A percentile compares a stretch with the other conserved stretches of the same genome.
These are phyloP conservation scores for Anastrepha ludens DNA, from an alignment of 1,140 invertebrate species.

Conservation along the genomic window DNA sequence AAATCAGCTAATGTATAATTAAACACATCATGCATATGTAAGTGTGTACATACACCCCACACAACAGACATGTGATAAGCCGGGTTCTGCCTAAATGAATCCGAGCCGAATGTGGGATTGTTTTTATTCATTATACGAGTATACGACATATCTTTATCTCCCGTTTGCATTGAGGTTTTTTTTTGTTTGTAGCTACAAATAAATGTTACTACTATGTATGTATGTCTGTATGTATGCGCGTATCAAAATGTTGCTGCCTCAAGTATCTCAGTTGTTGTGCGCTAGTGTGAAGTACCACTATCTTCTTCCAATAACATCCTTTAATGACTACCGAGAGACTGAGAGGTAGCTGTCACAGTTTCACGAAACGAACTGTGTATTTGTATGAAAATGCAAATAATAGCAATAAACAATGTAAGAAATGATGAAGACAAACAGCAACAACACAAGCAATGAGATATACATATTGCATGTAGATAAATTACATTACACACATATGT, in stretches of 20 bases:
- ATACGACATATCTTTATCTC: too few species aligned
- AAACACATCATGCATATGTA: not conserved
- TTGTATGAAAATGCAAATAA: not conserved
- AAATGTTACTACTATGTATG: too few species aligned
- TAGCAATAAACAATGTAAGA: not conserved
- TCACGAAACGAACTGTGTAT: not conserved
- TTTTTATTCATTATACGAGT: not conserved
- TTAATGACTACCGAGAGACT: not conserved
- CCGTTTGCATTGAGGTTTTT: too few species aligned
- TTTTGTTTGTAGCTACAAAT: too few species aligned
- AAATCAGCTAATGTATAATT: not conserved
- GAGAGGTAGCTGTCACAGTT: not conserved
- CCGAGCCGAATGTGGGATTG: not conserved
- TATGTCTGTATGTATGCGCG: too few species aligned
- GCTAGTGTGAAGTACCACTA: not conserved
- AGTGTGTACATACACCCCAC: not conserved
- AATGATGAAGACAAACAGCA: not conserved
- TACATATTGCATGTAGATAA: not conserved
- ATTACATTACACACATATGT: not conserved
- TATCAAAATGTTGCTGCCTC: not conserved
- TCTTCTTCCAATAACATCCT: constrained; percentile 5
- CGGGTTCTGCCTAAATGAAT: not conserved
- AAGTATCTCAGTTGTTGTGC: not conserved
- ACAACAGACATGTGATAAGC: not conserved
- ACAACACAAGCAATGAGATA: not conserved